phyloP scores from a whole-genome alignment of 2,888 invertebrate genomes.

The Lasioglossum zephyrum region DNA sequence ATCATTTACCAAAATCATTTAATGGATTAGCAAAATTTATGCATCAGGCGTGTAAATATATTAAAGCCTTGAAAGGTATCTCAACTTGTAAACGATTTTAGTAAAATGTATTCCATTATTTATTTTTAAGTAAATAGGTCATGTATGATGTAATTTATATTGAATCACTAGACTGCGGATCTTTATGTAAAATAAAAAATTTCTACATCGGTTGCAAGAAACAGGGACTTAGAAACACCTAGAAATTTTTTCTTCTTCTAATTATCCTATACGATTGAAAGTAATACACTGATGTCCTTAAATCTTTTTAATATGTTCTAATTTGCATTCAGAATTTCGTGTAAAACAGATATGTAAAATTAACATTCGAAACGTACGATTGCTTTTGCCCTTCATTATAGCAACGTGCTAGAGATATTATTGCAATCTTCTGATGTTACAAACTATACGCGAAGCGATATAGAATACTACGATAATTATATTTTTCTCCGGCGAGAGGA shows the following conservation, averaged over 20 bases:
- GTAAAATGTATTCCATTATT: neutral
- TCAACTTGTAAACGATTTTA: neutral
- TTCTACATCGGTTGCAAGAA: no score
- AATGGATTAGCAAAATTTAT: neutral
- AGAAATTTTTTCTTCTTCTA: no score
- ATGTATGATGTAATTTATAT: no score
- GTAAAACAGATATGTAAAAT: neutral
- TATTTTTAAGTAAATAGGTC: neutral
- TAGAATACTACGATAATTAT: neutral
- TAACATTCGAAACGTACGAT: neutral
- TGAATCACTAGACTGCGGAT: no score
- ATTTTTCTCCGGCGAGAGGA: conserved; percentile 44
- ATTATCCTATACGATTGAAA: no score
- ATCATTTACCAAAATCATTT: neutral
- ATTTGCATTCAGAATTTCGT: neutral
- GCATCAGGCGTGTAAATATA: neutral
- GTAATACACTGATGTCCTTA: no score
- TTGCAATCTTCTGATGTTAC: neutral
- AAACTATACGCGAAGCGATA: neutral
- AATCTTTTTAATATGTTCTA: neutral
- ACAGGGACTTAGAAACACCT: no score
- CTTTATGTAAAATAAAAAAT: no score
- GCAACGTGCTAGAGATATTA: neutral
- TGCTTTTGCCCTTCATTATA: neutral
- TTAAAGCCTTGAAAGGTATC: neutral